Conservation (phyloP, 2,113 vertebrate species). For the Charadrius vociferus region DNA sequence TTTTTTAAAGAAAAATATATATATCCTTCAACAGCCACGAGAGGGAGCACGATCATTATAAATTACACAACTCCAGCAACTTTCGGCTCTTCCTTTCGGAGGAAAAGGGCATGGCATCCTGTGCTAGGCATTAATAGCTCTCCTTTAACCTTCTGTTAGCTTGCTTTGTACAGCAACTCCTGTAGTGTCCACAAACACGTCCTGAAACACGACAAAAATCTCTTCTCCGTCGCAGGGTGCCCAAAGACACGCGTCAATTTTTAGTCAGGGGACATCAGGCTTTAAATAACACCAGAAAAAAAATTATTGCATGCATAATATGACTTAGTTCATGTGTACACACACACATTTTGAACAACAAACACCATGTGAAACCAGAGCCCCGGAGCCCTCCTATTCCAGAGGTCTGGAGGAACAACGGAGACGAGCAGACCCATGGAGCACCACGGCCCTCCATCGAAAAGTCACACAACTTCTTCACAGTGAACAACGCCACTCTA, state of each 20-base stretch:
- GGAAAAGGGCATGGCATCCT: slow-evolving; percentile 75
- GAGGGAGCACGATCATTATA: slow-evolving; percentile 41
- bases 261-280: not conserved
- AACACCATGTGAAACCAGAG: fast-evolving
- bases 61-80: not conserved
- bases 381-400: fast-evolving
- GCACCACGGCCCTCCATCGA: not conserved
- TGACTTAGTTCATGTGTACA: not conserved
- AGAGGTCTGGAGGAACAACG: fast-evolving
- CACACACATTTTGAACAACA: not conserved
- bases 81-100: slow-evolving; percentile 38
- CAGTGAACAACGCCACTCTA: not conserved
- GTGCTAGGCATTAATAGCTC: not conserved
- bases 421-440: not conserved
- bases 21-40: slow-evolving; percentile 5
- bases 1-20: too few species aligned
- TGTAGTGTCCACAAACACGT: not conserved
- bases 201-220: not conserved
- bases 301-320: fast-evolving
- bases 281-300: not conserved
- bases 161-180: not conserved
- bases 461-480: not conserved
- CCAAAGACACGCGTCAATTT: not conserved
- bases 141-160: not conserved
- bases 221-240: fast-evolving